A percentile compares a stretch with the other conserved stretches of the same genome.
These are phyloP conservation scores for Trichogramma pretiosum DNA, from an alignment of 1,140 invertebrate genomes.

Conservation along the genomic window DNA sequence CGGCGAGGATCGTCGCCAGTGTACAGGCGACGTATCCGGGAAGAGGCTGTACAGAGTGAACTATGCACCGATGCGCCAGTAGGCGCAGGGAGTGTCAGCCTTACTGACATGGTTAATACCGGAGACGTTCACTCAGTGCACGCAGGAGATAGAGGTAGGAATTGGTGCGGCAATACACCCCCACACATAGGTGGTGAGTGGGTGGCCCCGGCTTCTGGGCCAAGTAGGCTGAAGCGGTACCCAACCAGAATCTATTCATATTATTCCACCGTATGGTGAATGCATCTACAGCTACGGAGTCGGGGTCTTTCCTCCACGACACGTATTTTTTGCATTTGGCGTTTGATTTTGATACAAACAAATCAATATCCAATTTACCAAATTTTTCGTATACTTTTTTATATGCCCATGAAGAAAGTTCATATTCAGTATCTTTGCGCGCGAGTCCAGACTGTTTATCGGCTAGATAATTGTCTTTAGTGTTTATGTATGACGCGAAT, in stretches of 20 bases:
- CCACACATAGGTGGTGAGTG: no score
- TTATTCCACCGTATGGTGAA: constrained; percentile 15
- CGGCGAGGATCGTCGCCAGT: no score
- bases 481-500: constrained; percentile 17
- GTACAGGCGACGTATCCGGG: no score
- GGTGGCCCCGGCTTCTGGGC: no score
- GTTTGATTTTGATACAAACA: constrained; percentile 23
- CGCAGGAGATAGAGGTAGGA: no score
- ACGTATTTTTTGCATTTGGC: constrained; percentile 17
- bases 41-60: no score
- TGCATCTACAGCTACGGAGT: constrained; percentile 14
- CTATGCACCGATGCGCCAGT: no score
- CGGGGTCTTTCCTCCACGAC: constrained; percentile 18
- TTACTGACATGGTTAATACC: no score
- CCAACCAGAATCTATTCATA: constrained; percentile 10
- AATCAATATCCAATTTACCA: constrained; percentile 20
- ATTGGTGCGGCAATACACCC: no score
- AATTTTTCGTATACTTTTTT: constrained; percentile 18
- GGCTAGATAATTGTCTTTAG: constrained; percentile 18
- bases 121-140: no score
- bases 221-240: no score
- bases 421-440: constrained; percentile 10
- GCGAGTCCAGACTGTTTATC: constrained; percentile 9
- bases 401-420: constrained; percentile 10
- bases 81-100: no score